These are phyloP conservation scores for Pachydiplax longipennis DNA, from an alignment of 2,888 invertebrate genomes.

Conservation along the genomic window DNA sequence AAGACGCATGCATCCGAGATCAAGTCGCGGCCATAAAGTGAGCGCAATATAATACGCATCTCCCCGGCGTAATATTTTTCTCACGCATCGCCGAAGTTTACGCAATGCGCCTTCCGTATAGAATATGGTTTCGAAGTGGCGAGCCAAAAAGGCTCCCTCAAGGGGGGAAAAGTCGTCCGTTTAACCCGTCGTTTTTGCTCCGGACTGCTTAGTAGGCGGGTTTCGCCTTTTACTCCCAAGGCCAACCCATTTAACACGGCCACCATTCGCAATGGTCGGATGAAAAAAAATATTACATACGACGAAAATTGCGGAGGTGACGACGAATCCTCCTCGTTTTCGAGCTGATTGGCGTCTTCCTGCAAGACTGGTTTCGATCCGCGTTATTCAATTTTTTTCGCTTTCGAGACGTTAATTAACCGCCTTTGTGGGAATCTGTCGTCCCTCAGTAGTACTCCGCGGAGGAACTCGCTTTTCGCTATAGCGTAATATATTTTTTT, in stretches of 20 bases:
- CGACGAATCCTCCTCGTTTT: conserved; percentile 2
- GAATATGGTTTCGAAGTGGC: not conserved
- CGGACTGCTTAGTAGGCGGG: not conserved
- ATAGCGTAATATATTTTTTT: not conserved
- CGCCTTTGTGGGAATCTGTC: not conserved
- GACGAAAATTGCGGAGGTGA: not conserved
- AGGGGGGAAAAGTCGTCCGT: not conserved
- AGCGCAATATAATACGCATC: too few species aligned
- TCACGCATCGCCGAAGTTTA: not conserved
- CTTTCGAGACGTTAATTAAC: not conserved
- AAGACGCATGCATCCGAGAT: too few species aligned
- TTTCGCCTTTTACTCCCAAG: not conserved
- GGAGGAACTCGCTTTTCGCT: not conserved
- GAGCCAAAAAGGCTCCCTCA: not conserved
- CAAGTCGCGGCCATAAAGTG: too few species aligned
- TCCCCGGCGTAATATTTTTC: not conserved
- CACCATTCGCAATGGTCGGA: not conserved
- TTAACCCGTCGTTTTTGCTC: not conserved
- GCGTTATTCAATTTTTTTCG: not conserved
- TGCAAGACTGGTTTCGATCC: not conserved
- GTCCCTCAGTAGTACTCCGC: not conserved
- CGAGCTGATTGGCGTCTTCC: conserved; percentile 17
- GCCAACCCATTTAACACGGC: not conserved
- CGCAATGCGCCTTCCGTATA: not conserved
- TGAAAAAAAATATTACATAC: not conserved